Conservation (phyloP, 2,113 vertebrate genomes). For the Hiodon tergisus region DNA sequence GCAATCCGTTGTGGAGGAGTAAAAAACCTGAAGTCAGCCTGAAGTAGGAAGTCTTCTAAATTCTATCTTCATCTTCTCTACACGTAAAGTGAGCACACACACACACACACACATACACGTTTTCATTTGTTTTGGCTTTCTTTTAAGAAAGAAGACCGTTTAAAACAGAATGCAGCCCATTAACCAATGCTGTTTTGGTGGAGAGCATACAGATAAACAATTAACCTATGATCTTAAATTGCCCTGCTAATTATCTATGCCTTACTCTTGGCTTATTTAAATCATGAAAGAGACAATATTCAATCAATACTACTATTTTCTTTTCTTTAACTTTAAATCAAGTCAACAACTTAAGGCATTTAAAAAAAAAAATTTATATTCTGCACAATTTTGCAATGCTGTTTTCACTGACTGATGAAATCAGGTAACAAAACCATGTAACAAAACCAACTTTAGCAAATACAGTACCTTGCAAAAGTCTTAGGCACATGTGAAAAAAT, state of each 20-base stretch:
- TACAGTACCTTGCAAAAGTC: too few relatives aligned
- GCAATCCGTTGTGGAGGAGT: slow-evolving; percentile 44
- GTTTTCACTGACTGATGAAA: too few relatives aligned
- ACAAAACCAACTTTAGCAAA: too few relatives aligned
- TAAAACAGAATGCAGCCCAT: not conserved
- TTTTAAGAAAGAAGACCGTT: not conserved
- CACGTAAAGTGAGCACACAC: not conserved
- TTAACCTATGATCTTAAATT: slow-evolving; percentile 46
- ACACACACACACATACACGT: not conserved
- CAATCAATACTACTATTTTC: too few relatives aligned
- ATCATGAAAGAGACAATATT: not conserved
- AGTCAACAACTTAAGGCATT: too few relatives aligned
- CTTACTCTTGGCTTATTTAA: slow-evolving; percentile 5
- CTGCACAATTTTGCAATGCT: too few relatives aligned
- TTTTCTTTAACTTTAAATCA: too few relatives aligned
- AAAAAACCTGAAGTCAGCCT: slow-evolving; percentile 58
- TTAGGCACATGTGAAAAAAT: too few relatives aligned
- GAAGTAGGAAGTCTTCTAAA: slow-evolving; percentile 26
- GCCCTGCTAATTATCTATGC: slow-evolving; percentile 7
- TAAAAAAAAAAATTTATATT: too few relatives aligned
- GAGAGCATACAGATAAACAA: slow-evolving; percentile 40
- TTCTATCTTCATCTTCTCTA: not conserved
- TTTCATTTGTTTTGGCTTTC: not conserved
- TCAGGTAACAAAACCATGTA: too few relatives aligned
- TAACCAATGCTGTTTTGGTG: not conserved